Percentiles rank a stretch among this genome's conserved stretches.
phyloP scores from a whole-genome alignment of 2,113 vertebrate species.

The Riparia riparia region DNA sequence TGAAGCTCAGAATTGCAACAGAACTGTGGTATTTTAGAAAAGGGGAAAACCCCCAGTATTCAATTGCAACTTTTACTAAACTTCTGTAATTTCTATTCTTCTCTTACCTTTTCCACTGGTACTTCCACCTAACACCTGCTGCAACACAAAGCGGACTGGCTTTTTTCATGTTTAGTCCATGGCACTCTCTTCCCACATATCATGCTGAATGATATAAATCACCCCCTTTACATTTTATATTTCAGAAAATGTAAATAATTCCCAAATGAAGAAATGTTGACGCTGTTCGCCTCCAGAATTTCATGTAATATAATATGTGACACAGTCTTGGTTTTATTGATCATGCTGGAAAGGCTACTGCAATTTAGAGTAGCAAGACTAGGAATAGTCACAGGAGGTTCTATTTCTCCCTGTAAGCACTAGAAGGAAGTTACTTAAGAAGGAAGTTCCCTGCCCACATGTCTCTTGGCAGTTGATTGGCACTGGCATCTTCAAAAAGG shows the following conservation, averaged over 20 bases:
- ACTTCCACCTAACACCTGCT: background rate
- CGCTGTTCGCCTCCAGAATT: background rate
- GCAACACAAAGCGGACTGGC: background rate
- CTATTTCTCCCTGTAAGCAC: background rate
- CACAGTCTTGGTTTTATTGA: background rate
- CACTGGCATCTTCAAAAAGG: background rate
- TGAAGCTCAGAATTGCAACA: background rate
- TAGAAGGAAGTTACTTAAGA: background rate
- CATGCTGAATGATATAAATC: background rate
- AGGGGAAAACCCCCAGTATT: background rate
- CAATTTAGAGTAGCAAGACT: background rate
- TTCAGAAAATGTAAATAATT: background rate
- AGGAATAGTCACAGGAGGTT: background rate
- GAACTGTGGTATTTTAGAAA: background rate
- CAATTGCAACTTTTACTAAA: background rate
- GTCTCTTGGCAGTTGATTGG: background rate
- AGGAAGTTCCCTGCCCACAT: background rate
- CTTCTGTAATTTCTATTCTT: background rate
- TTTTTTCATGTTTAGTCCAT: background rate
- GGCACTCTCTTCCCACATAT: background rate
- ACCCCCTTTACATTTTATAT: background rate
- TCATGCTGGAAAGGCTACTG: background rate
- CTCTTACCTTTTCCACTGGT: background rate
- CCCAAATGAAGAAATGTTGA: background rate
- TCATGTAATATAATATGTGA: background rate